Evolutionary conservation across 2,113 vertebrate species (phyloP).

Genomic region (Heterotis niloticus): DNA sequence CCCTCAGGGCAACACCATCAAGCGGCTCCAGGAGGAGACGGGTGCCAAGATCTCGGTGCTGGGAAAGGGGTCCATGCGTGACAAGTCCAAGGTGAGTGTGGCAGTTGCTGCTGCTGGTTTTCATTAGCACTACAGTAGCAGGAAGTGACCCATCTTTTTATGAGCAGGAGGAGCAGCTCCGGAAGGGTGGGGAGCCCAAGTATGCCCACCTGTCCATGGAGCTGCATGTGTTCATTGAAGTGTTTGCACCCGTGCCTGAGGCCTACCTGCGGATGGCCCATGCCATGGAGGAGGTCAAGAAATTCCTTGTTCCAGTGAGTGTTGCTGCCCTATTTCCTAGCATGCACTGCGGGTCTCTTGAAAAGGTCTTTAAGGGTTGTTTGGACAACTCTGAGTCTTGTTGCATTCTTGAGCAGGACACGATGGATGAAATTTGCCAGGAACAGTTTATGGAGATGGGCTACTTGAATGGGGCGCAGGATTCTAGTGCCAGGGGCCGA

Average conservation of each 20-base stretch:
- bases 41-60: conserved; percentile 94
- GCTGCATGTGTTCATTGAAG: conserved; percentile 92
- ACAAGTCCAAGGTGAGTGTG: conserved; percentile 82
- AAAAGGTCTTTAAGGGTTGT: not conserved
- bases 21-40: conserved; percentile 94
- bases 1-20: conserved; percentile 96
- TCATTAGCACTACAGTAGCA: not conserved
- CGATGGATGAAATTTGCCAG: conserved; percentile 86
- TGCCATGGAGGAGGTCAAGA: conserved; percentile 97
- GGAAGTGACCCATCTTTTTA: not conserved
- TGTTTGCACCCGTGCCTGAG: conserved; percentile 89
- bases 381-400: not conserved
- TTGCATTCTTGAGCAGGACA: conserved; percentile 62
- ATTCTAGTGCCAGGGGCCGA: conserved; percentile 71
- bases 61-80: conserved; percentile 94
- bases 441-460: conserved; percentile 89
- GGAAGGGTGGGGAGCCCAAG: conserved; percentile 89
- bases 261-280: conserved; percentile 93
- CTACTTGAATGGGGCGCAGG: conserved; percentile 86
- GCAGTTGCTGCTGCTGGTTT: too few species aligned
- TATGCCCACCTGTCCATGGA: conserved; percentile 92
- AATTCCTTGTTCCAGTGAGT: conserved; percentile 90
- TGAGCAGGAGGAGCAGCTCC: conserved; percentile 85
- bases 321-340: not conserved
- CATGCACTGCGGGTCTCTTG: not conserved